A percentile compares a stretch with the other conserved stretches of the same genome.
These are phyloP conservation scores for Nemurella pictetii DNA, from an alignment of 2,888 invertebrate species.

Conservation along the genomic window DNA sequence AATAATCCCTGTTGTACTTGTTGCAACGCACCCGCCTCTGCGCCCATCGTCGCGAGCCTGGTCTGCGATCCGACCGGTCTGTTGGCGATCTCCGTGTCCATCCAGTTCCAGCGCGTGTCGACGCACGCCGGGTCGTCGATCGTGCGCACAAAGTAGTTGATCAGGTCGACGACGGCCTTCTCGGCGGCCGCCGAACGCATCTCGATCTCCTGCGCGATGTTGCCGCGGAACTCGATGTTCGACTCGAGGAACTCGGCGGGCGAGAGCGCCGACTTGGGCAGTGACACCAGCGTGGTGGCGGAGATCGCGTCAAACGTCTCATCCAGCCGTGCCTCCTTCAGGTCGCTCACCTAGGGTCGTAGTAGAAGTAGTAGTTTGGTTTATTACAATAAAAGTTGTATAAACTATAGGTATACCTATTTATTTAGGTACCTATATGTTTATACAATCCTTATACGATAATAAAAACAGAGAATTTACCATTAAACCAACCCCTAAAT, in stretches of 20 bases:
- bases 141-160: constrained; percentile 72
- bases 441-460: too few relatives aligned
- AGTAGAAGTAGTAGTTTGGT: too few relatives aligned
- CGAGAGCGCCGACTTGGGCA: constrained; percentile 64
- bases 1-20: too few relatives aligned
- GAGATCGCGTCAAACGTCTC: constrained; percentile 67
- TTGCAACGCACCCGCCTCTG: constrained; percentile 24
- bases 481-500: too few relatives aligned
- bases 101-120: constrained; percentile 64
- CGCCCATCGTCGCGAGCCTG: constrained; percentile 45
- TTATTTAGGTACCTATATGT: too few relatives aligned
- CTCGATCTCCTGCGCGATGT: constrained; percentile 50
- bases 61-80: constrained; percentile 65
- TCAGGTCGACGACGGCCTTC: constrained; percentile 74
- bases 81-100: constrained; percentile 63
- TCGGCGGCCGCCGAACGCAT: constrained; percentile 69
- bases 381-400: too few relatives aligned
- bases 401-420: too few relatives aligned
- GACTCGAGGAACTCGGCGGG: constrained; percentile 65
- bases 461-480: too few relatives aligned
- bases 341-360: constrained; percentile 68
- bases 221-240: constrained; percentile 62
- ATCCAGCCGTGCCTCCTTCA: constrained; percentile 75
- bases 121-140: constrained; percentile 62
- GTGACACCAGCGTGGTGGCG: constrained; percentile 62